These are phyloP conservation scores for Salpingus planirostris DNA, from an alignment of 2,888 invertebrate species.

Conservation along the genomic window DNA sequence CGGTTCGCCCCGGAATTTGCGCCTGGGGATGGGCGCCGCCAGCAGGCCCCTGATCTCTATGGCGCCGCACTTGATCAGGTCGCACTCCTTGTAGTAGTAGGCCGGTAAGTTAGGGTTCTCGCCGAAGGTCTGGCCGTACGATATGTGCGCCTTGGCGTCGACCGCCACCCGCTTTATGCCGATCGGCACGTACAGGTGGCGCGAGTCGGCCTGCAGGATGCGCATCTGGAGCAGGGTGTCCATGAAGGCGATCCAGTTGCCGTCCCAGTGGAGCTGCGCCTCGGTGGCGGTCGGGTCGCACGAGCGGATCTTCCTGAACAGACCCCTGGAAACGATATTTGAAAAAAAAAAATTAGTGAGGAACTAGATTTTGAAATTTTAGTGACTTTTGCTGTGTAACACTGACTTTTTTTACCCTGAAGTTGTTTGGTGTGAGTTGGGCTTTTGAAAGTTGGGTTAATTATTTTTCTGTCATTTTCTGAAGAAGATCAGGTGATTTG, in stretches of 20 bases:
- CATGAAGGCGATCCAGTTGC: constrained; percentile 78
- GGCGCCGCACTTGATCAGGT: constrained; percentile 47
- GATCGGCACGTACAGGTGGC: constrained; percentile 54
- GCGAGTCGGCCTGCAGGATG: constrained; percentile 52
- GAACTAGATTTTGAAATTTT: no score
- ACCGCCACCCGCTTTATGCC: constrained; percentile 44
- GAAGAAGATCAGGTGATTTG: no score
- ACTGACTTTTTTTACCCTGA: no score
- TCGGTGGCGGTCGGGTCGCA: constrained; percentile 30
- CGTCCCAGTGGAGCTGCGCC: constrained; percentile 17
- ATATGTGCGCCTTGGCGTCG: constrained; percentile 39
- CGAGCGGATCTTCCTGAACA: constrained; percentile 22
- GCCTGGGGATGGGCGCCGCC: constrained; percentile 64
- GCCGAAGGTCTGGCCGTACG: constrained; percentile 11
- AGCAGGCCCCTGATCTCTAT: constrained; percentile 69
- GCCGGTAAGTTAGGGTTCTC: constrained; percentile 2
- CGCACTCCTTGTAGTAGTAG: constrained; percentile 5
- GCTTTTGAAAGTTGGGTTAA: no score
- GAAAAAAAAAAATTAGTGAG: constrained; percentile 3
- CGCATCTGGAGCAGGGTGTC: constrained; percentile 74
- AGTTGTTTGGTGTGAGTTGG: no score
- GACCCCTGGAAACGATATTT: constrained; percentile 18
- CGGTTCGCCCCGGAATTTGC: constrained; percentile 60
- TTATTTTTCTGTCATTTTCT: no score
- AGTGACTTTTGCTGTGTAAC: no score